A percentile compares a stretch with the other conserved stretches of the same genome.
These are phyloP conservation scores for Zele albiditarsus DNA, from an alignment of 2,888 invertebrate genomes.

Conservation along the genomic window DNA sequence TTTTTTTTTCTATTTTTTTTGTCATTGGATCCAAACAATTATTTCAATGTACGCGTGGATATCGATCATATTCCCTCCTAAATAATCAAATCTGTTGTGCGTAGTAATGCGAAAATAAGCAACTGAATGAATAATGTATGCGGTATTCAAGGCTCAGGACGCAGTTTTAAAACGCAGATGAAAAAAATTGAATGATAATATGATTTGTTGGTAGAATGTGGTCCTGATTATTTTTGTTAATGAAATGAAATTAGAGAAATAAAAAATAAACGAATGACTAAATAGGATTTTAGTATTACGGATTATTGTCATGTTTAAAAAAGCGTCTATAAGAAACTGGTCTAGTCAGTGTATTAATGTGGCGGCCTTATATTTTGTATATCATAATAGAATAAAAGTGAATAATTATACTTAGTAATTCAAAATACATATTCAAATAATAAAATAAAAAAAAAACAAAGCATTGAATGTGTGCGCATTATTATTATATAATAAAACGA, in stretches of 20 bases:
- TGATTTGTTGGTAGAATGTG: conserved; percentile 67
- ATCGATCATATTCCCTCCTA: not conserved
- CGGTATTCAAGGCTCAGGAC: conserved; percentile 53
- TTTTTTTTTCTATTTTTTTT: not conserved
- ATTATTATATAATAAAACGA: conserved; percentile 28
- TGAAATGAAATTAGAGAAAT: conserved; percentile 46
- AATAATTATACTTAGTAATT: conserved; percentile 39
- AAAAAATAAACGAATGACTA: conserved; percentile 28
- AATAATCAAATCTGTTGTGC: conserved; percentile 29
- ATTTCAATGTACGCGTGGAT: not conserved
- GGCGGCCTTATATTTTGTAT: conserved; percentile 73
- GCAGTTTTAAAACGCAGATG: conserved; percentile 39
- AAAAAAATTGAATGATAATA: conserved; percentile 50
- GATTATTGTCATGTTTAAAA: conserved; percentile 51
- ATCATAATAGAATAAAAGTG: conserved; percentile 59
- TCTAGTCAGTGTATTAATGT: conserved; percentile 73
- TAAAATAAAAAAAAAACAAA: conserved; percentile 48
- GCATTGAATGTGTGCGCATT: conserved; percentile 1
- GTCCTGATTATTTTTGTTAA: conserved; percentile 63
- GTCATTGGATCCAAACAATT: not conserved
- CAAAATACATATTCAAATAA: conserved; percentile 37
- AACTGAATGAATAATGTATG: conserved; percentile 39
- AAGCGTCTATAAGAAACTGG: conserved; percentile 65
- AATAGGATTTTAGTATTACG: conserved; percentile 42
- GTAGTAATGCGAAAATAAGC: conserved; percentile 37